Percentiles rank a stretch among this genome's conserved stretches.
These are phyloP conservation scores for Pipistrellus pipistrellus DNA, from an alignment of 2,797 vertebrate species.

Conservation along the genomic window DNA sequence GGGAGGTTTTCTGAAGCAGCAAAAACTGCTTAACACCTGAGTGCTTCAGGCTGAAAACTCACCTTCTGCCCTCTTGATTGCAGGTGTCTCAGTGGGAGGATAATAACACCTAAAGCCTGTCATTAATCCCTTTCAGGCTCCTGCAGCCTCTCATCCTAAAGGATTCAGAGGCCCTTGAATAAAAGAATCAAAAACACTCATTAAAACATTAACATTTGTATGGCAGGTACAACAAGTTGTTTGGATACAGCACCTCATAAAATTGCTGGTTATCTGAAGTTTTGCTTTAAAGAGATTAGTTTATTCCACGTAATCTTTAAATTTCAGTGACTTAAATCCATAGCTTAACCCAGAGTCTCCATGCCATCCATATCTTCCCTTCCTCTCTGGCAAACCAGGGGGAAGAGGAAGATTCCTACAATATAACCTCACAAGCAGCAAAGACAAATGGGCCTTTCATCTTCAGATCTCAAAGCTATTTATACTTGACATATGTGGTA, in stretches of 20 bases:
- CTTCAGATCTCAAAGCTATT: conserved; percentile 11
- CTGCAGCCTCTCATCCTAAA: conserved; percentile 65
- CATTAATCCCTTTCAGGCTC: conserved; percentile 63
- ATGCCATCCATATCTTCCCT: not conserved
- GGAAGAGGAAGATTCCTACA: conserved; percentile 22
- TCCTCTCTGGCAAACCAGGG: not conserved
- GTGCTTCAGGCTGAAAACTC: conserved; percentile 54
- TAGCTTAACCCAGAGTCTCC: not conserved
- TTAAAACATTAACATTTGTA: conserved; percentile 63
- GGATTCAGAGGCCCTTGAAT: conserved; percentile 52
- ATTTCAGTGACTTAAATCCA: not conserved
- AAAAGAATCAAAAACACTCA: conserved; percentile 73
- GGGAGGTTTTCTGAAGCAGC: conserved; percentile 23
- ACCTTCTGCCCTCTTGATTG: conserved; percentile 26
- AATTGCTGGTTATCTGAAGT: not conserved
- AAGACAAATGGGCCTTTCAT: conserved; percentile 40
- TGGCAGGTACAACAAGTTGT: conserved; percentile 19
- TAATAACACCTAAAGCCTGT: conserved; percentile 31
- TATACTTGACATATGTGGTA: not conserved
- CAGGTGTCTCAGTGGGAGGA: conserved; percentile 68
- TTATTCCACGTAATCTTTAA: not conserved
- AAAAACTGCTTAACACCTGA: not conserved
- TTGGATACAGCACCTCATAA: not conserved
- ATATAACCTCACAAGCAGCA: not conserved
- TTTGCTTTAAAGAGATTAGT: not conserved